phyloP scores from a whole-genome alignment of 2,888 invertebrate species.

The Ophion obscuratus region DNA sequence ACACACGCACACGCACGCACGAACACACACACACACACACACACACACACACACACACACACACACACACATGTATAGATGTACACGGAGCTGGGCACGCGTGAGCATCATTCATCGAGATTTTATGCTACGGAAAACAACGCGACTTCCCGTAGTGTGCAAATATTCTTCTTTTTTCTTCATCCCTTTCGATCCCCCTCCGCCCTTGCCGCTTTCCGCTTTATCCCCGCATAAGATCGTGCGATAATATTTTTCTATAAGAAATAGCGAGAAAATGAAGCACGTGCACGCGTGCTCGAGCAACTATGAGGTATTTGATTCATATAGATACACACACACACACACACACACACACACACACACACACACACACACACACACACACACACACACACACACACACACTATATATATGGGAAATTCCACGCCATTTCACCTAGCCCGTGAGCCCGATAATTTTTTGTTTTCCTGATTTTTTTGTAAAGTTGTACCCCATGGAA shows the following conservation, averaged over 20 bases:
- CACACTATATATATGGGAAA: too few relatives aligned
- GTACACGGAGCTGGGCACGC: constrained; percentile 48
- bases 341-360: too few relatives aligned
- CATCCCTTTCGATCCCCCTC: background rate
- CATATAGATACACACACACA: too few relatives aligned
- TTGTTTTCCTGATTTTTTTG: too few relatives aligned
- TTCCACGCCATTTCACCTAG: too few relatives aligned
- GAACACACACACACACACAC: background rate
- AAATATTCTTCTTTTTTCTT: constrained; percentile 1
- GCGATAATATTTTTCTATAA: constrained; percentile 26
- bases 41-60: background rate
- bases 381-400: too few relatives aligned
- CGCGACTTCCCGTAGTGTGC: constrained; percentile 44
- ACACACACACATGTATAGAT: too few relatives aligned
- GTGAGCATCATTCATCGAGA: constrained; percentile 59
- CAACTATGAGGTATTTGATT: constrained; percentile 46
- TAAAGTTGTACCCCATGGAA: too few relatives aligned
- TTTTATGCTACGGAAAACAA: constrained; percentile 56
- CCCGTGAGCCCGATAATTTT: too few relatives aligned
- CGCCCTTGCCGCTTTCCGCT: background rate
- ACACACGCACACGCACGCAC: background rate
- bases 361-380: too few relatives aligned
- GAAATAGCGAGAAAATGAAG: constrained; percentile 55
- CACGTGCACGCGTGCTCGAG: constrained; percentile 35
- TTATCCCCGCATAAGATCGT: constrained; percentile 35